Evolutionary conservation across 2,113 vertebrate species (phyloP).

Genomic region (Solea solea): DNA sequence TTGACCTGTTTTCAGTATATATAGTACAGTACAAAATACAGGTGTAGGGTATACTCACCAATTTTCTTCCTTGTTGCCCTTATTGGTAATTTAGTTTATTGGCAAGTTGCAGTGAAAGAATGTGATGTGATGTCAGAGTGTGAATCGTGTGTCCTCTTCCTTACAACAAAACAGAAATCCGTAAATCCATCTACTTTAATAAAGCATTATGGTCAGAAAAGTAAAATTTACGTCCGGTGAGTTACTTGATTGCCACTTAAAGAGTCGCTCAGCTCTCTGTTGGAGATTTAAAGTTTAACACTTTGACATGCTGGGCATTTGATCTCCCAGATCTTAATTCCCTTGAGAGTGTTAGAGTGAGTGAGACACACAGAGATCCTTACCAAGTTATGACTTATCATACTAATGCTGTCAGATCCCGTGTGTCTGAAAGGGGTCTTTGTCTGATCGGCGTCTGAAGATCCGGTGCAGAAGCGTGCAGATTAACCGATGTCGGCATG

Average conservation of each 20-base stretch:
- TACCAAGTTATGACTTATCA: slow-evolving; percentile 17
- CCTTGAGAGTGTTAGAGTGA: slow-evolving; percentile 9
- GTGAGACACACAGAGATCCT: slow-evolving; percentile 18
- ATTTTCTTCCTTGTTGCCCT: no score
- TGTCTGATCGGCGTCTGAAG: slow-evolving; percentile 5
- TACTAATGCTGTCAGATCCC: background rate
- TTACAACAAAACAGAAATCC: no score
- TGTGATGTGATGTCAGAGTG: no score
- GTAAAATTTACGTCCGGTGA: no score
- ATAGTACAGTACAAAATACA: background rate
- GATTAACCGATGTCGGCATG: slow-evolving; percentile 13
- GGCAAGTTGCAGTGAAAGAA: no score
- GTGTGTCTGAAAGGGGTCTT: background rate
- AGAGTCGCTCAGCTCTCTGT: no score
- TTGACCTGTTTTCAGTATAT: background rate
- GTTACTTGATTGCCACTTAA: no score
- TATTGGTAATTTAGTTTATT: background rate
- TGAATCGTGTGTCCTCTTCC: no score
- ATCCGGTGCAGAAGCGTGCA: background rate
- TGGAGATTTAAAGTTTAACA: slow-evolving; percentile 31
- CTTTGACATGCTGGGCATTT: slow-evolving; percentile 17
- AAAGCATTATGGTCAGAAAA: no score
- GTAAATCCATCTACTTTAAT: no score
- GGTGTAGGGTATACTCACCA: background rate
- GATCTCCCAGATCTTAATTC: slow-evolving; percentile 33